Base-by-base conservation (phyloP, 2,797 vertebrate genomes). In the Salarias fasciatus region DNA sequence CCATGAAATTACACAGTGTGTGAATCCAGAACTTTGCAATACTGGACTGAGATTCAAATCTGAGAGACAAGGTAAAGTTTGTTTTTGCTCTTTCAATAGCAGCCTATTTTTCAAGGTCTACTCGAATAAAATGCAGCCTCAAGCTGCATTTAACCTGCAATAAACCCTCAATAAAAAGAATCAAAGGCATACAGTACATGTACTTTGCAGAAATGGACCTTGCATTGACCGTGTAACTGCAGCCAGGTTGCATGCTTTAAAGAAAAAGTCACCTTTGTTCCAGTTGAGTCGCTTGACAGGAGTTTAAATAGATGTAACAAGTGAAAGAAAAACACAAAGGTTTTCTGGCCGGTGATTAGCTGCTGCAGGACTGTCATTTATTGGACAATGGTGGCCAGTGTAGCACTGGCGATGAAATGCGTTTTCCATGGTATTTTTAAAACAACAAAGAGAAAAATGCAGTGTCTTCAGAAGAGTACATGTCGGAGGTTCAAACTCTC, bases 261-360 rank as follows among this genome's bases (percentile, higher is more conserved):
- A 4, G 44, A 1, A 13, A 58, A 40, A 36, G 4, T 24, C 14
- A 10, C 14, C 9, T 61, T 46, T 31, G 8, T 30, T 30, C 28
- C 5, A 44, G 24, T 6, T 1, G 10, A 45, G 45, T 38, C n/a
- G 2, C 11, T 29, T 28, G 10, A 38, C 33, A 49, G 37, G 29
- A 10, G 11, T 37, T 18, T 55, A 11, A 48, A 38, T 37, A 11
- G 11, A 30, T 11, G 12, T 5, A 36, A 15, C 29, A 7, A 29
- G 42, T 9, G 43, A 29, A n/a, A 15, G 35, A 49, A 38, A 5
- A 35, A 24, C 6, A 44, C 6, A 24, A 41, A 8, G 5, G 4
- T 50, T 31, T n/a, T 51, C 30, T 57, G 42, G 46, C 15, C 35
- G 7, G 36, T 42, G 30, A 53, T 56, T 18, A 44, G 47, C 47